phyloP scores from a whole-genome alignment of 2,888 invertebrate species.

The Quadriops clusia region DNA sequence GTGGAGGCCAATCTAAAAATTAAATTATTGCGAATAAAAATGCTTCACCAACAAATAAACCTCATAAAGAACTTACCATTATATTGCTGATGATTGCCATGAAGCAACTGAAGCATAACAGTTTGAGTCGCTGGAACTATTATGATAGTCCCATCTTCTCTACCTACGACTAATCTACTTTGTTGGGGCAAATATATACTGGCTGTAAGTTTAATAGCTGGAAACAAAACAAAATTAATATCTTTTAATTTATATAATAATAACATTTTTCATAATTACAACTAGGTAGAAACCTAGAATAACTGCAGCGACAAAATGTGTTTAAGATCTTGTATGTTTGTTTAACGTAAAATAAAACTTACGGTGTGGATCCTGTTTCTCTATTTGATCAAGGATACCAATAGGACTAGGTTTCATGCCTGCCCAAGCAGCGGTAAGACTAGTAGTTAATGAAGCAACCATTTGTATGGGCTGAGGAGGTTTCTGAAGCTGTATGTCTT shows the following conservation, averaged over 20 bases:
- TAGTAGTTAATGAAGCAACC: constrained; percentile 68
- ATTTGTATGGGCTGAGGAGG: constrained; percentile 35
- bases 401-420: constrained; percentile 79
- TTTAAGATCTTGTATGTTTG: neutral
- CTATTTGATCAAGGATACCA: constrained; percentile 83
- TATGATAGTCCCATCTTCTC: constrained; percentile 91
- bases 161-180: constrained; percentile 85
- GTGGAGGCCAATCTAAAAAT: constrained; percentile 71
- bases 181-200: constrained; percentile 91
- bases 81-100: constrained; percentile 73
- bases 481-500: constrained; percentile 45
- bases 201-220: constrained; percentile 70
- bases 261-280: constrained; percentile 1
- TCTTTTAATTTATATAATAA: constrained; percentile 1
- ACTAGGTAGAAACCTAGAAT: neutral
- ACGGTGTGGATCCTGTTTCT: constrained; percentile 45
- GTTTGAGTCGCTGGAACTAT: constrained; percentile 94
- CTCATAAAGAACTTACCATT: constrained; percentile 51
- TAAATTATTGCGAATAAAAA: constrained; percentile 1
- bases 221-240: constrained; percentile 16
- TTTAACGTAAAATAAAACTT: constrained; percentile 6
- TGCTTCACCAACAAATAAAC: neutral
- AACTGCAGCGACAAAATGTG: neutral
- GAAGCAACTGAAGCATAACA: constrained; percentile 82
- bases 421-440: constrained; percentile 78